Base-by-base conservation (phyloP, 2,797 vertebrate genomes). In the Melanotaenia pygmaea region DNA sequence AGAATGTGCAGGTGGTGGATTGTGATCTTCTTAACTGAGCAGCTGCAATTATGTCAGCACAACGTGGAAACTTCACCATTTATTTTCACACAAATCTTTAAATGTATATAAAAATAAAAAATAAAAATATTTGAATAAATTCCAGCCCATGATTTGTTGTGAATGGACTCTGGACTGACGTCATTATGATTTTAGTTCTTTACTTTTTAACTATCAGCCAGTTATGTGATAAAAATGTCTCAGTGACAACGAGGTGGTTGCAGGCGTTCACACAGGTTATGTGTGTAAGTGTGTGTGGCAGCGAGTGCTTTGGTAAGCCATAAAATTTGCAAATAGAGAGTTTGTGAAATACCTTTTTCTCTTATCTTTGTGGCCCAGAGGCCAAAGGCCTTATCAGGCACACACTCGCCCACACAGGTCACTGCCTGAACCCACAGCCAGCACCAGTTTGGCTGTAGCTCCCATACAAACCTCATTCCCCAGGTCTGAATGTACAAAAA, bases 351-450 rank as follows among this genome's bases (percentile, higher is more conserved):
- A 63, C 35, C 76, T 32, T 69, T 35, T 57, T 8, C 73, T 74
- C 77, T 92, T 89, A 91, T 92, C 91, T 86, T 66, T 73, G 67
- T 62, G 54, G 81, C 67, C 72, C 85, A 89, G 87, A 86, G 87
- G 82, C 79, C 78, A 73, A 37, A 47, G 70, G 62, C 81, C 70
- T 88, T 90, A 92, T 91, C 84, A 69, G 76, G 70, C 77, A 66
- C 56, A 81, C 64, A 81, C 82, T 88, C 64, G 79, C 83, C 79
- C 77, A 73, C 64, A 72, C 84, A 76, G 85, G 87, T 86, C 74
- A 77, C 32, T 70, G 74, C 24, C 65, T 50, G 73, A 76, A 79
- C 57, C 26, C 32, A 45, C 71, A 77, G 51, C 61, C 7, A 11
- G 57, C 67, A 77, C 71, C 75, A 81, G 80, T 67, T 61, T 24